A percentile compares a stretch with the other conserved stretches of the same genome.
Evolutionary conservation across 2,888 invertebrate genomes (phyloP).

Genomic region (Lochmaea crataegi): DNA sequence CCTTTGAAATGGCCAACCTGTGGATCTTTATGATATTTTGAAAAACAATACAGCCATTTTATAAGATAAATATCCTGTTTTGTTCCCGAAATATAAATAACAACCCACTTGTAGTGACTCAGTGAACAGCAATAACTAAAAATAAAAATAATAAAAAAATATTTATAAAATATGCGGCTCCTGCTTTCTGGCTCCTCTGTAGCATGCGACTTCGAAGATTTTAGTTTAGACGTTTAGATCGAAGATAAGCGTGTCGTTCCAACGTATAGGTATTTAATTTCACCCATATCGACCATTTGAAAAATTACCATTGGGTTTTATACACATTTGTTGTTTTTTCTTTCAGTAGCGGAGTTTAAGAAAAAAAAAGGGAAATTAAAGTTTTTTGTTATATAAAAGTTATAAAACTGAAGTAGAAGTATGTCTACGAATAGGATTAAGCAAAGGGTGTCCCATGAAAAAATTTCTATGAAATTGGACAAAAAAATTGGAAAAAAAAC

Average conservation of each 20-base stretch:
- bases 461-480: too few relatives aligned
- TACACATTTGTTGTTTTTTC: slow-evolving; percentile 2
- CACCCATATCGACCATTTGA: slow-evolving; percentile 27
- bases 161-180: slow-evolving; percentile 26
- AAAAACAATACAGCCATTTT: too few relatives aligned
- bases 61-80: too few relatives aligned
- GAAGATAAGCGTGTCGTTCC: slow-evolving; percentile 24
- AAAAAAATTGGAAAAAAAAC: too few relatives aligned
- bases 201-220: slow-evolving; percentile 21
- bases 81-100: background rate
- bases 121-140: background rate
- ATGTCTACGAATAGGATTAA: too few relatives aligned
- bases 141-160: slow-evolving; percentile 10
- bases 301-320: slow-evolving; percentile 19
- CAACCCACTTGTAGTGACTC: background rate
- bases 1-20: too few relatives aligned
- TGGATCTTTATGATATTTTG: too few relatives aligned
- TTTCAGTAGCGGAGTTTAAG: slow-evolving; percentile 1
- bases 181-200: slow-evolving; percentile 15
- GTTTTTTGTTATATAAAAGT: too few relatives aligned
- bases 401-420: too few relatives aligned
- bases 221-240: slow-evolving; percentile 32
- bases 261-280: slow-evolving; percentile 28
- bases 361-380: too few relatives aligned
- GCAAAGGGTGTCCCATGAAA: too few relatives aligned